These are phyloP conservation scores for Oreochromis tanganicae DNA, from an alignment of 2,113 vertebrate genomes.

Conservation along the genomic window DNA sequence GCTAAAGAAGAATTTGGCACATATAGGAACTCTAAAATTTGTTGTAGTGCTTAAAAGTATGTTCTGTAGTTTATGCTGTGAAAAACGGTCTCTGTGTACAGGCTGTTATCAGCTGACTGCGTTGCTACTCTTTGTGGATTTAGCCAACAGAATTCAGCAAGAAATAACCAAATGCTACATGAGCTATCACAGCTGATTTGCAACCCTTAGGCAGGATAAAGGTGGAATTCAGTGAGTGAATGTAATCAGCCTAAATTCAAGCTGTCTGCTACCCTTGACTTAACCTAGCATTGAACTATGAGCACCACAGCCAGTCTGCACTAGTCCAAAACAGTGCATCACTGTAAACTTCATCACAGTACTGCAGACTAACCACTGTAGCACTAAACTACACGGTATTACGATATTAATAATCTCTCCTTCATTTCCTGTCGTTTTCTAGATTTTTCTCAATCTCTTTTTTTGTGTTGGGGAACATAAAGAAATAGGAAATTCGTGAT, in stretches of 20 bases:
- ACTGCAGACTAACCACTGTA: neutral
- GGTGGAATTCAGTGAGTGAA: no score
- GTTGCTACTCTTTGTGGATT: no score
- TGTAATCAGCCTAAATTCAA: neutral
- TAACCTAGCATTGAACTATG: neutral
- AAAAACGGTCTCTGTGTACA: no score
- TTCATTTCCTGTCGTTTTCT: neutral
- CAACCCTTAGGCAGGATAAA: no score
- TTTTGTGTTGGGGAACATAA: neutral
- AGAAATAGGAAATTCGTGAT: neutral
- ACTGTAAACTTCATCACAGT: neutral
- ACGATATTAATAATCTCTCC: rapidly evolving
- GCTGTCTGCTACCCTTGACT: neutral
- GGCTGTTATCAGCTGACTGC: no score
- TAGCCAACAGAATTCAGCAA: no score
- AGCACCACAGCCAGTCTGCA: neutral
- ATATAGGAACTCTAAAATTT: no score
- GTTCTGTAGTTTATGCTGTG: no score
- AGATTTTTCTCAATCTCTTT: neutral
- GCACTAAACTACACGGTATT: neutral
- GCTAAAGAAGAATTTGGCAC: no score
- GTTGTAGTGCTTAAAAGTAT: no score
- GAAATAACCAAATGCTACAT: no score
- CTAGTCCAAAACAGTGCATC: neutral
- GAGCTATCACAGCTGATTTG: no score